A percentile compares a stretch with the other conserved stretches of the same genome.
Evolutionary conservation across 2,888 invertebrate genomes (phyloP).

Genomic region (Nematopogon swammerdamellus): DNA sequence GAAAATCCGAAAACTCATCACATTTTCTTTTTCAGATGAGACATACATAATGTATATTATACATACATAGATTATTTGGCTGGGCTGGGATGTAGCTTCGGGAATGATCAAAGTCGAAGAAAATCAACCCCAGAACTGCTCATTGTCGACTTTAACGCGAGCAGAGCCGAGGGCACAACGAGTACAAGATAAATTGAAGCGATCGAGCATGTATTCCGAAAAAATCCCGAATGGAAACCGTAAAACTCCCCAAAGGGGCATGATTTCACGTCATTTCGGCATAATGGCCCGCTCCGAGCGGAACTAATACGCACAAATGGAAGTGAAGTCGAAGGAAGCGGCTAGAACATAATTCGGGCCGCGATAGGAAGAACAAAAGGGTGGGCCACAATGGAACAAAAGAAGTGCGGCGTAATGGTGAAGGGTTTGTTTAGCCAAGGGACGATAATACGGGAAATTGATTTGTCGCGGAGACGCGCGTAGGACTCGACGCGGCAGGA

Average conservation of each 20-base stretch:
- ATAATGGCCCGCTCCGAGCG: conserved; percentile 50
- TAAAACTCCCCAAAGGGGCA: neutral
- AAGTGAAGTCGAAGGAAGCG: conserved; percentile 48
- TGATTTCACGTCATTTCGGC: conserved; percentile 51
- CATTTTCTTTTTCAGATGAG: too few relatives aligned
- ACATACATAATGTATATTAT: too few relatives aligned
- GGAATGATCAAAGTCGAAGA: too few relatives aligned
- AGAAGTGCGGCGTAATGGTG: conserved; percentile 32
- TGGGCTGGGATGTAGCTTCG: too few relatives aligned
- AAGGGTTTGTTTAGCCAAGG: conserved; percentile 44
- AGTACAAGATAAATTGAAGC: too few relatives aligned
- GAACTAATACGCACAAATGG: conserved; percentile 55
- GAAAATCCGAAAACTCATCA: too few relatives aligned
- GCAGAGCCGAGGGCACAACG: too few relatives aligned
- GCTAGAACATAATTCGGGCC: conserved; percentile 53
- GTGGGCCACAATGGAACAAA: conserved; percentile 45
- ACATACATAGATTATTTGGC: too few relatives aligned
- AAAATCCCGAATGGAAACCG: too few relatives aligned
- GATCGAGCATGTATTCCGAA: too few relatives aligned
- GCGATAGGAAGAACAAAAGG: conserved; percentile 46
- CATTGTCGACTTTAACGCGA: too few relatives aligned
- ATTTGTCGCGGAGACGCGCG: conserved; percentile 31
- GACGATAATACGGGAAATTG: conserved; percentile 46
- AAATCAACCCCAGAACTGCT: too few relatives aligned
- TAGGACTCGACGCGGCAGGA: conserved; percentile 17